Evolutionary conservation across 2,113 vertebrate species (phyloP).

Genomic region (Oxygymnocypris stewartii): DNA sequence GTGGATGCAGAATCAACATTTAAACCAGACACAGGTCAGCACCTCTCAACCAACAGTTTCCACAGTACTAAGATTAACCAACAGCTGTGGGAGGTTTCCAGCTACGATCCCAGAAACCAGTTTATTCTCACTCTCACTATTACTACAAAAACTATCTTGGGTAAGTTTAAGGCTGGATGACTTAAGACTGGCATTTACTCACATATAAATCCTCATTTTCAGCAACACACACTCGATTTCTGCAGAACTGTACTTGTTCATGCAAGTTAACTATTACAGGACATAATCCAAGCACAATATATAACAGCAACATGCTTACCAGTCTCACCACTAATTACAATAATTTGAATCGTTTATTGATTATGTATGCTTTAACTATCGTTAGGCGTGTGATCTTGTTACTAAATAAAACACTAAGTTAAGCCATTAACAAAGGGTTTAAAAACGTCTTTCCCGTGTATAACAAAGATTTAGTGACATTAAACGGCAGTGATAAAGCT

Average conservation of each 20-base stretch:
- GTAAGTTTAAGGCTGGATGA: background rate
- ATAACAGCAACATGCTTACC: no score
- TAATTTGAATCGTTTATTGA: background rate
- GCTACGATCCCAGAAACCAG: background rate
- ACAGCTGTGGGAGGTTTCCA: background rate
- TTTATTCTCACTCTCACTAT: background rate
- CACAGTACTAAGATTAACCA: background rate
- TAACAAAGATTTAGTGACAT: constrained; percentile 17
- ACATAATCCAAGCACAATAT: background rate
- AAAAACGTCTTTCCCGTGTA: background rate
- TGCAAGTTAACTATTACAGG: background rate
- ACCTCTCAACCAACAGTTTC: background rate
- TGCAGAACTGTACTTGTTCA: background rate
- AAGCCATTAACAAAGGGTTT: background rate
- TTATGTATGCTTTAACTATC: background rate
- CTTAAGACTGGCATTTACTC: background rate
- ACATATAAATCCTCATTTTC: background rate
- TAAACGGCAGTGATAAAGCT: background rate
- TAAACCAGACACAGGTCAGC: background rate
- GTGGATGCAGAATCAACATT: constrained; percentile 5
- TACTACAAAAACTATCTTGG: background rate
- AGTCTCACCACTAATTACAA: no score
- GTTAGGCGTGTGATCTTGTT: background rate
- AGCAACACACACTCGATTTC: no score
- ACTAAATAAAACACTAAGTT: background rate